These are phyloP conservation scores for Fopius arisanus DNA, from an alignment of 1,140 invertebrate species.

Conservation along the genomic window DNA sequence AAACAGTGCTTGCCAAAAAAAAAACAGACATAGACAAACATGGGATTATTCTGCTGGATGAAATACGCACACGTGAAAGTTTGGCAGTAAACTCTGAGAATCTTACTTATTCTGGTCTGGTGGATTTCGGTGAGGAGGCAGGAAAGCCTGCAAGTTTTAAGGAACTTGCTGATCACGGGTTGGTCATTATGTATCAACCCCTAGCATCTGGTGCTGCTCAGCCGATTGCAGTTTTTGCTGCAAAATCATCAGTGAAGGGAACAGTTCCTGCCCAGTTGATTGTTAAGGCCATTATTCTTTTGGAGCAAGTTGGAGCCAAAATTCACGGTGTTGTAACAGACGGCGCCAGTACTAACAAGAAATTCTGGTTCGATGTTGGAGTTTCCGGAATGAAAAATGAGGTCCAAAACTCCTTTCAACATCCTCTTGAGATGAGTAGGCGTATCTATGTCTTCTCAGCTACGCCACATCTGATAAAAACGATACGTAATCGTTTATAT, in stretches of 20 bases:
- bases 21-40: constrained; percentile 25
- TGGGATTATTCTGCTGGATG: constrained; percentile 19
- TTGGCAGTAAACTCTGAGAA: constrained; percentile 25
- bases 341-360: constrained; percentile 16
- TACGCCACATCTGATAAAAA: background rate
- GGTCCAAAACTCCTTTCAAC: background rate
- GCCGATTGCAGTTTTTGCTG: constrained; percentile 21
- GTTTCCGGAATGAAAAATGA: background rate
- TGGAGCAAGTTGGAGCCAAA: constrained; percentile 12
- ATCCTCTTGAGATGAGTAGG: constrained; percentile 15
- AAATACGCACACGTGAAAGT: constrained; percentile 25
- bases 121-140: constrained; percentile 29
- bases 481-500: too few species aligned
- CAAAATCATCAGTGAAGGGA: background rate
- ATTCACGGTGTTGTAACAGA: constrained; percentile 22
- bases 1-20: background rate
- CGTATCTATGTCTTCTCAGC: constrained; percentile 9
- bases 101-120: constrained; percentile 28
- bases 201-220: constrained; percentile 1
- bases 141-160: constrained; percentile 5
- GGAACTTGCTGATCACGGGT: constrained; percentile 27
- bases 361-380: background rate
- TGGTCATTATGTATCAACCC: constrained; percentile 24
- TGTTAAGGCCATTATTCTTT: constrained; percentile 15
- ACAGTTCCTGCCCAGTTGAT: background rate